Evolutionary conservation across 2,113 vertebrate genomes (phyloP).

Genomic region (Pseudorhombus dupliciocellatus): DNA sequence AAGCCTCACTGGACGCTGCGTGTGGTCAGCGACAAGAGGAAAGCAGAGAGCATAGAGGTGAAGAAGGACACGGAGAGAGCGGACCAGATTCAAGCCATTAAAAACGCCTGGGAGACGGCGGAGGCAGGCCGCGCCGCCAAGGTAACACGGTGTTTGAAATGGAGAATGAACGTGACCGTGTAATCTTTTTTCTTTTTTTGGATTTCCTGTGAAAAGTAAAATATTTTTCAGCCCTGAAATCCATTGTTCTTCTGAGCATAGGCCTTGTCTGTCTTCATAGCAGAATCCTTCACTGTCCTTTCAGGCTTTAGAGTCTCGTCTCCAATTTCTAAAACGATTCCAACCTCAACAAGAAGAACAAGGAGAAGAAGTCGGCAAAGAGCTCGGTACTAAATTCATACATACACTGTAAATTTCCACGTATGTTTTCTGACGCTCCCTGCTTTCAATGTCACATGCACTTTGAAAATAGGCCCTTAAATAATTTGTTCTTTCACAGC

Average conservation of each 20-base stretch:
- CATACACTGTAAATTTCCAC: background rate
- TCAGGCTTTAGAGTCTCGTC: slow-evolving; percentile 84
- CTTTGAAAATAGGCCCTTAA: background rate
- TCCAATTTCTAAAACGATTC: slow-evolving; percentile 77
- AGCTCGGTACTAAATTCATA: slow-evolving; percentile 38
- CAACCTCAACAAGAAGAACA: slow-evolving; percentile 36
- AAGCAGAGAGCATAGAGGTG: slow-evolving; percentile 78
- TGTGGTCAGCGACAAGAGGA: slow-evolving; percentile 82
- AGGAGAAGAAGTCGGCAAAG: slow-evolving; percentile 34
- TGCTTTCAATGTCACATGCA: background rate
- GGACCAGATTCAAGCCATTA: slow-evolving; percentile 89
- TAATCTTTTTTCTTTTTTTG: background rate
- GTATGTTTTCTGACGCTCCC: background rate
- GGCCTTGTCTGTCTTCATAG: background rate
- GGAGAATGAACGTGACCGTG: too few species aligned
- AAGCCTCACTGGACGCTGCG: slow-evolving; percentile 85
- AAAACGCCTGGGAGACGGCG: slow-evolving; percentile 88
- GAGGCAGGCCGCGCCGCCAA: slow-evolving; percentile 87
- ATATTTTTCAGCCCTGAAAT: background rate
- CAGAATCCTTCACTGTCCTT: slow-evolving; percentile 9
- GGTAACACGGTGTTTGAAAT: slow-evolving; percentile 73
- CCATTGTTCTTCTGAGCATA: background rate
- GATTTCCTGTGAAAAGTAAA: background rate
- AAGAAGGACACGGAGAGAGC: slow-evolving; percentile 85
- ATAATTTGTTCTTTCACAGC: slow-evolving; percentile 34